A percentile compares a stretch with the other conserved stretches of the same genome.
These are phyloP conservation scores for Dendrolimus punctatus DNA, from an alignment of 1,140 invertebrate species.

Conservation along the genomic window DNA sequence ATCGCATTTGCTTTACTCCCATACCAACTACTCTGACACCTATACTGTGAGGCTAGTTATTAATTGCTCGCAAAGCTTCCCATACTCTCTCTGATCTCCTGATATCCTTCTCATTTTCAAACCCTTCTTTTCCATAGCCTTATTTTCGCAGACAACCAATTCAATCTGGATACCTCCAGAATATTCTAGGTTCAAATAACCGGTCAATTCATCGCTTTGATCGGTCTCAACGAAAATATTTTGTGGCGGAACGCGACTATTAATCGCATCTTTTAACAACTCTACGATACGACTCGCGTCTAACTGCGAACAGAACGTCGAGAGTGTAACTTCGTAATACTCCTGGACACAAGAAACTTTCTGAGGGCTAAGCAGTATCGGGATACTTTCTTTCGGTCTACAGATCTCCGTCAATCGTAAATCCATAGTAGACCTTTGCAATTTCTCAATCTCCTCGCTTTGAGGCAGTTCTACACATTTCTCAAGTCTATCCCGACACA, in stretches of 20 bases:
- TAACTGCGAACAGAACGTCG: conserved; percentile 84
- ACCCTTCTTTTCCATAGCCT: conserved; percentile 83
- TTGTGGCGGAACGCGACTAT: conserved; percentile 81
- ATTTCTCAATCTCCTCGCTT: conserved; percentile 51
- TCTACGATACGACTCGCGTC: conserved; percentile 86
- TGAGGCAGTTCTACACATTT: conserved; percentile 47
- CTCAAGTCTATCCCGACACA: conserved; percentile 49
- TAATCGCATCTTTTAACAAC: conserved; percentile 86
- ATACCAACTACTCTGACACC: conserved; percentile 13
- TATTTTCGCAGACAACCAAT: conserved; percentile 85
- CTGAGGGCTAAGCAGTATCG: conserved; percentile 61
- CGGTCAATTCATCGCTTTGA: conserved; percentile 45
- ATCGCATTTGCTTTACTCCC: neutral
- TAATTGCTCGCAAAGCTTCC: conserved; percentile 91
- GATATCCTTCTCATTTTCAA: conserved; percentile 93
- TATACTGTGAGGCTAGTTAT: conserved; percentile 89
- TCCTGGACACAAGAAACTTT: conserved; percentile 63
- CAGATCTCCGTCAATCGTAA: conserved; percentile 57
- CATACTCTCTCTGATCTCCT: conserved; percentile 92
- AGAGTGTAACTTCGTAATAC: conserved; percentile 81
- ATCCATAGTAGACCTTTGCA: conserved; percentile 64
- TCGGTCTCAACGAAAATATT: conserved; percentile 76
- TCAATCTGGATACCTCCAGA: conserved; percentile 91
- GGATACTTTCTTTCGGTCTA: conserved; percentile 49
- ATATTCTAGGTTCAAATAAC: conserved; percentile 81